Conservation (phyloP, 2,888 invertebrate species). For the Caprella mutica region DNA sequence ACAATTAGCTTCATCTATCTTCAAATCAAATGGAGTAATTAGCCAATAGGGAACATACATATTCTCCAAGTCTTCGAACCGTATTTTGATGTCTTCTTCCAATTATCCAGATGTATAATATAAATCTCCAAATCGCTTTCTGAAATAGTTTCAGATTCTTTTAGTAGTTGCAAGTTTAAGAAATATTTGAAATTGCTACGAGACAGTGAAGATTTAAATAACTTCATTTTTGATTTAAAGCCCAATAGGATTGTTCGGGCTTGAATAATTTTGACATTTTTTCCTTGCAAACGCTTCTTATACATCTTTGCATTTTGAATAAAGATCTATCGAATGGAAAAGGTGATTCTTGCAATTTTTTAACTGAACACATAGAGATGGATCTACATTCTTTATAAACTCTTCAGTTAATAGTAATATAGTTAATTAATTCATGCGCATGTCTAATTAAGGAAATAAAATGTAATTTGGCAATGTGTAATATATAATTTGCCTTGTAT, state of each 20-base stretch:
- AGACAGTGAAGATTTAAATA: constrained; percentile 16
- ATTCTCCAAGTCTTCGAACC: neutral
- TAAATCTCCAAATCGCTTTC: constrained; percentile 11
- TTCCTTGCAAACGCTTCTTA: constrained; percentile 11
- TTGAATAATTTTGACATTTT: constrained; percentile 18
- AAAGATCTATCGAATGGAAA: constrained; percentile 11
- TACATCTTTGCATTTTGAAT: constrained; percentile 14
- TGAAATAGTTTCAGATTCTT: constrained; percentile 10
- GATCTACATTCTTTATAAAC: constrained; percentile 12
- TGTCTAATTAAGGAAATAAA: too few relatives aligned
- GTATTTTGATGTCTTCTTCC: neutral
- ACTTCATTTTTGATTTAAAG: constrained; percentile 8
- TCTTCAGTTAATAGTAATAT: constrained; percentile 15
- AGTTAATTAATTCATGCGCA: too few relatives aligned
- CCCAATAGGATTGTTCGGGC: constrained; percentile 11
- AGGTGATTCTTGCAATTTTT: constrained; percentile 10
- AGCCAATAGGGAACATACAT: constrained; percentile 1
- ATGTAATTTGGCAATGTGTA: too few relatives aligned
- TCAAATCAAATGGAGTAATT: neutral
- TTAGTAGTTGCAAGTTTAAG: constrained; percentile 9
- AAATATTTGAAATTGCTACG: constrained; percentile 12
- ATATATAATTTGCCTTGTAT: too few relatives aligned
- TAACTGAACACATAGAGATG: constrained; percentile 8
- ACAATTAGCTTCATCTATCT: too few relatives aligned
- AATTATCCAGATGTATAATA: constrained; percentile 9